Evolutionary conservation across 1,140 invertebrate species (phyloP).

Genomic region (Orius insidiosus): DNA sequence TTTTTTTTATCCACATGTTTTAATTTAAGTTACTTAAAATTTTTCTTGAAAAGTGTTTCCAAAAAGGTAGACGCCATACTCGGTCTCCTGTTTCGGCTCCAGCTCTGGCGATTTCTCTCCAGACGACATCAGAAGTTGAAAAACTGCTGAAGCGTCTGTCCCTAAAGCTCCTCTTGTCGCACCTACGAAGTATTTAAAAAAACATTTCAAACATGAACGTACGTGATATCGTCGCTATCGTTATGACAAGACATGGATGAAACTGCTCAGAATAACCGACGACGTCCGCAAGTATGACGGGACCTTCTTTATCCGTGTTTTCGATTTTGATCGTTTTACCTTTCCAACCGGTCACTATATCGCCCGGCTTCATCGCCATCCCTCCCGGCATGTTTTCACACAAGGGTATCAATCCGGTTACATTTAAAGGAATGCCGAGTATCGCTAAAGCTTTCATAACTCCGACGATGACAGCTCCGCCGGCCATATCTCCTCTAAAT

Average conservation of each 20-base stretch:
- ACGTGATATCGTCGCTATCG: slow-evolving; percentile 2
- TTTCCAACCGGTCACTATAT: slow-evolving; percentile 42
- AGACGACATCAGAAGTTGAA: slow-evolving; percentile 25
- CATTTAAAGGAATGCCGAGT: slow-evolving; percentile 52
- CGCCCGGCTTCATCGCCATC: slow-evolving; percentile 38
- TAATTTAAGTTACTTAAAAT: slow-evolving; percentile 23
- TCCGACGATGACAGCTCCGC: slow-evolving; percentile 59
- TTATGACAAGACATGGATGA: neutral
- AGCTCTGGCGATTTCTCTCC: slow-evolving; percentile 24
- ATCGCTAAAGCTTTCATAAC: slow-evolving; percentile 49
- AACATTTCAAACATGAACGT: neutral
- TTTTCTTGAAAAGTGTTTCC: slow-evolving; percentile 30
- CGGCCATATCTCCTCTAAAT: slow-evolving; percentile 81
- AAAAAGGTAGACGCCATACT: slow-evolving; percentile 39
- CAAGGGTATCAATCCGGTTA: slow-evolving; percentile 39
- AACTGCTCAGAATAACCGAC: neutral
- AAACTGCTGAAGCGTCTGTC: slow-evolving; percentile 30
- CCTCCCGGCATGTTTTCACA: slow-evolving; percentile 45
- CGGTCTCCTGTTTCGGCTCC: slow-evolving; percentile 33
- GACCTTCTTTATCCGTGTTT: slow-evolving; percentile 45
- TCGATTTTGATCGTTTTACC: slow-evolving; percentile 45
- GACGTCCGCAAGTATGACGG: neutral
- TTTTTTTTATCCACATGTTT: neutral
- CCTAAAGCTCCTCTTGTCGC: slow-evolving; percentile 30
- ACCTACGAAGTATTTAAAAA: slow-evolving; percentile 3